phyloP scores from a whole-genome alignment of 64 coral and sea anemone genomes.

The Actinia tenebrosa region DNA sequence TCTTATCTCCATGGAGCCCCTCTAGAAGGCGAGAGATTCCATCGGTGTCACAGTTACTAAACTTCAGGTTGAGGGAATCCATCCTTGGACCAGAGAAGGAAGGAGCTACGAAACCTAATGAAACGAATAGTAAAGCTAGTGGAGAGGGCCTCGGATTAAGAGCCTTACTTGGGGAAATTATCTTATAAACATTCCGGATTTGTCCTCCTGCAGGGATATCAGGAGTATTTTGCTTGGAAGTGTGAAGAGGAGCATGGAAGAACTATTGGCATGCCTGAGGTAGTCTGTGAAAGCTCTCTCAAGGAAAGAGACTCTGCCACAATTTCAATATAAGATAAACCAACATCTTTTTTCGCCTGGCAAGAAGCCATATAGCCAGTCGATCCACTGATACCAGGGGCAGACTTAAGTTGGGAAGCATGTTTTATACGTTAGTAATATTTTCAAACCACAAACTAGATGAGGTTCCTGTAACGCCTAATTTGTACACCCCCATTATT shows the following conservation, averaged over 20 bases:
- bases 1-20: not conserved
- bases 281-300: not conserved
- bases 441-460: too few relatives aligned
- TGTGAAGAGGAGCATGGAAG: not conserved
- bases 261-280: not conserved
- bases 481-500: too few relatives aligned
- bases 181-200: conserved; percentile 38
- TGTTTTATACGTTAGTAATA: too few relatives aligned
- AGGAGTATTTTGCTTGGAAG: not conserved
- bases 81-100: not conserved
- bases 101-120: conserved; percentile 4
- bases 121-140: conserved; percentile 10
- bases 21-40: not conserved
- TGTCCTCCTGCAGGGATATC: conserved; percentile 28
- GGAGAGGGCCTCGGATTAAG: conserved; percentile 7
- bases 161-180: conserved; percentile 38
- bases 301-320: not conserved
- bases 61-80: conserved; percentile 1
- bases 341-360: too few relatives aligned
- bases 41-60: conserved; percentile 49
- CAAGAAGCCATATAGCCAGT: too few relatives aligned
- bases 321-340: not conserved
- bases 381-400: too few relatives aligned
- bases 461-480: too few relatives aligned
- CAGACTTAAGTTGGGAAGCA: too few relatives aligned